Evolutionary conservation across 2,113 vertebrate species (phyloP).

Genomic region (Sylvilagus bachmani): DNA sequence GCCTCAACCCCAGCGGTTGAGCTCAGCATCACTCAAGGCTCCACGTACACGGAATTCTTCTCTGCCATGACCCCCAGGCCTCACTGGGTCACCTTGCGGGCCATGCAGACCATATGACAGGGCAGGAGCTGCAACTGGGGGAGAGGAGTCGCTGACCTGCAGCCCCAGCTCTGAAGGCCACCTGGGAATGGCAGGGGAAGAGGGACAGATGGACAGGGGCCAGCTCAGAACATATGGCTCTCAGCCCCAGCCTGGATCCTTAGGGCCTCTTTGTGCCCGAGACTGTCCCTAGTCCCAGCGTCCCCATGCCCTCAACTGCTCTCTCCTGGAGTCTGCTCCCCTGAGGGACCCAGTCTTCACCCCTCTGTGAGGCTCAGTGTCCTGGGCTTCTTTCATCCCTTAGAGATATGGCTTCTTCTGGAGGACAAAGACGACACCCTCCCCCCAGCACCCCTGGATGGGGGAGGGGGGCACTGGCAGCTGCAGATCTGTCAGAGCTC

Average conservation of each 20-base stretch:
- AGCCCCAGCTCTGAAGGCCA: slow-evolving; percentile 19
- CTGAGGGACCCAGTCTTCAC: not conserved
- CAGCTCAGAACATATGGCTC: not conserved
- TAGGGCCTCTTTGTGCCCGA: not conserved
- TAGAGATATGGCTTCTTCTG: not conserved
- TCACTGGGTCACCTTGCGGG: not conserved
- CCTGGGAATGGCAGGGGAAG: not conserved
- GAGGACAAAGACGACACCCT: not conserved
- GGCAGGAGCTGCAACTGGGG: not conserved
- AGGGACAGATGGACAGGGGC: not conserved
- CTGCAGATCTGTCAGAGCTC: too few relatives aligned
- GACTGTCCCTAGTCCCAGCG: not conserved
- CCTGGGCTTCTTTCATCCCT: not conserved
- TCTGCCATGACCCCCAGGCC: not conserved
- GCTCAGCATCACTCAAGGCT: not conserved
- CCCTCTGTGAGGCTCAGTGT: not conserved
- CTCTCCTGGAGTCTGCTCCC: not conserved
- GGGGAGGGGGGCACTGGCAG: not conserved
- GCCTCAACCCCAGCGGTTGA: not conserved
- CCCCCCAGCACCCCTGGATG: not conserved
- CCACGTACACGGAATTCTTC: too few relatives aligned
- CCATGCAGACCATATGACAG: not conserved
- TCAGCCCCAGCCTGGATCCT: not conserved
- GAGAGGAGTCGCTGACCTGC: not conserved
- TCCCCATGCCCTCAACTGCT: not conserved